phyloP scores from a whole-genome alignment of 2,113 vertebrate genomes.

The Trogon surrucura region DNA sequence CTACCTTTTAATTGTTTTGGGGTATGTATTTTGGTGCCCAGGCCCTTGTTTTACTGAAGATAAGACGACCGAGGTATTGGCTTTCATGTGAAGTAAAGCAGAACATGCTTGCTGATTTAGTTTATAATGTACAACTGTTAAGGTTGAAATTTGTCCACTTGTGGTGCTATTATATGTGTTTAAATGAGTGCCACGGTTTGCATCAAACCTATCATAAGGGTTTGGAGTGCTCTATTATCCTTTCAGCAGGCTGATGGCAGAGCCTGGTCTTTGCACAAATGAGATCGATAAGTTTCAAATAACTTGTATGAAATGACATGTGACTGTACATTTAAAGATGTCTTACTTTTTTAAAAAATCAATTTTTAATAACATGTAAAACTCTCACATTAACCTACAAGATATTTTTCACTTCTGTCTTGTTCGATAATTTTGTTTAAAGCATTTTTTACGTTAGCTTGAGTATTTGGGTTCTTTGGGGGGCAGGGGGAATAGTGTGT shows the following conservation, averaged over 20 bases:
- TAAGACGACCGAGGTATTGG: slow-evolving; percentile 47
- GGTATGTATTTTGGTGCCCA: slow-evolving; percentile 43
- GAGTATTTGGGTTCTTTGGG: not conserved
- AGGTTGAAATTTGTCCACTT: slow-evolving; percentile 71
- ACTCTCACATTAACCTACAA: slow-evolving; percentile 53
- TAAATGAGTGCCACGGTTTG: slow-evolving; percentile 75
- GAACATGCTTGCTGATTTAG: slow-evolving; percentile 73
- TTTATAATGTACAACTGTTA: slow-evolving; percentile 66
- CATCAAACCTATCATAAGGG: slow-evolving; percentile 77
- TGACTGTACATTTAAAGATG: slow-evolving; percentile 69
- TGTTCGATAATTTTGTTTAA: slow-evolving; percentile 70
- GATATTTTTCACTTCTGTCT: slow-evolving; percentile 54
- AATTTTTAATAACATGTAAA: slow-evolving; percentile 78
- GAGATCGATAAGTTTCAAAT: slow-evolving; percentile 83
- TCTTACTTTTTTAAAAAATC: slow-evolving; percentile 70
- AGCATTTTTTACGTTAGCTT: slow-evolving; percentile 56
- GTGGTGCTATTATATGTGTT: slow-evolving; percentile 71
- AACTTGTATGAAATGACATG: slow-evolving; percentile 75
- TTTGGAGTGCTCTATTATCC: slow-evolving; percentile 80
- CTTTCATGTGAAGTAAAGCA: slow-evolving; percentile 71
- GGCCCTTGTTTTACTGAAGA: slow-evolving; percentile 67
- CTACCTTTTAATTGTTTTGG: slow-evolving; percentile 32
- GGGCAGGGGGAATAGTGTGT: not conserved
- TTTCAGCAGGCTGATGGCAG: slow-evolving; percentile 78
- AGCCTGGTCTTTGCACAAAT: slow-evolving; percentile 72